Base-by-base conservation (phyloP, 2,888 invertebrate species). In the Plagiodera versicolora region DNA sequence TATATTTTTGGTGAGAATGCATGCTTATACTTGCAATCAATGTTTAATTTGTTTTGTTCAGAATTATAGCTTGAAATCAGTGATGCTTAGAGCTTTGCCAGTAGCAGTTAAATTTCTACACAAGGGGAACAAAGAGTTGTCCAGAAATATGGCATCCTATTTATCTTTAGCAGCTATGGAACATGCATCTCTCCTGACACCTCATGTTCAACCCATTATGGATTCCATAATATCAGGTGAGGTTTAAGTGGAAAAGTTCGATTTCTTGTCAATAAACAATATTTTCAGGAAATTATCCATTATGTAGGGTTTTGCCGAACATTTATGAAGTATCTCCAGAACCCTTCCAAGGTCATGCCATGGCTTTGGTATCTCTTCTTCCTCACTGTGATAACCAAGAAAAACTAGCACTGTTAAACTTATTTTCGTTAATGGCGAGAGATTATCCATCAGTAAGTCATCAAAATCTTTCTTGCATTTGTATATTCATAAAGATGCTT, bases 161-260 rank as follows among this genome's bases (percentile, higher is more conserved):
- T 84, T 97, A 53, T 95, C 95, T 0, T 82, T 97, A 67, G 95
- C 95, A 11, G 95, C 95, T 55, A 93, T 94, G 62, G 93, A 95
- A 75, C 94, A 95, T 80, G 91, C 94, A 2, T 88, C 89, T 64
- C 81, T 95, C 65, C 82, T 97, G 44, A 91, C 94, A 70, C 89
- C 91, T 10, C 93, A 95, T 78, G 91, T 95, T 55, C 90, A 93
- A 69, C 90, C 92, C 5, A 94, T 96, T 58, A 91, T 96, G 83
- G 91, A 92, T 77, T 94, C 94, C 65, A 91, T 96, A 63, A 88
- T 95, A 77, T 88, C 91, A 74, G 92, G 92, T 90, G 74, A 67
- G 68, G 66, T 47, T 5, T 10, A 16, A 1, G 8, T 39, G 11
- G 14, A 35, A 19, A 2, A 18, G 2, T 8, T 49, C 4, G 1